phyloP scores from a whole-genome alignment of 1,140 invertebrate species.

The Drosophila ercepeae region DNA sequence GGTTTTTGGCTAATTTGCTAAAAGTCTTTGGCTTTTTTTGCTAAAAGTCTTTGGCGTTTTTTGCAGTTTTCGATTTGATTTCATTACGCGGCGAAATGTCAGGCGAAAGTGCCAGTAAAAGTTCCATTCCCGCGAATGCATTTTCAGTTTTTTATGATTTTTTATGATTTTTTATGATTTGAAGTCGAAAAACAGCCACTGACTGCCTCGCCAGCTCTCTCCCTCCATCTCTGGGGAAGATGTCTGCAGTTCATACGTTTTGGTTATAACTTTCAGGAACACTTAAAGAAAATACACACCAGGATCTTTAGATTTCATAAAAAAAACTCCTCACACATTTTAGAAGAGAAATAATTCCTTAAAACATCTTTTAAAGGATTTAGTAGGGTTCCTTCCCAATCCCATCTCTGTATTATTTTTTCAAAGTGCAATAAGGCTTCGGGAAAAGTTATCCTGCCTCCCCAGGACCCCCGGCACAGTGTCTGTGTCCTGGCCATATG shows the following conservation, averaged over 20 bases:
- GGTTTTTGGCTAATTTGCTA: conserved; percentile 51
- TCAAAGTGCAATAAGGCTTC: not conserved
- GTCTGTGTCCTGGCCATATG: conserved; percentile 49
- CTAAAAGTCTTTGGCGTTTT: conserved; percentile 2
- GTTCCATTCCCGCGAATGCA: not conserved
- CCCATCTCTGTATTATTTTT: not conserved
- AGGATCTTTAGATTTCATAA: too few species aligned
- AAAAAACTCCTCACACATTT: too few species aligned
- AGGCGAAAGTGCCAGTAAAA: not conserved
- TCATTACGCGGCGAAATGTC: not conserved
- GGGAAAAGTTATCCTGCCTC: conserved; percentile 16
- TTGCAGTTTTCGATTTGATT: not conserved
- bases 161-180: too few species aligned
- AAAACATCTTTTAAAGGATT: too few species aligned
- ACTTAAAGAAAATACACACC: too few species aligned
- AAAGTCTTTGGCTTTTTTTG: conserved; percentile 6
- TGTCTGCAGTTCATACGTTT: conserved; percentile 6
- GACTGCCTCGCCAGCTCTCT: not conserved
- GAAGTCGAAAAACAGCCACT: too few species aligned
- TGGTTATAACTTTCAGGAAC: conserved; percentile 4
- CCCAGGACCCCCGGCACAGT: conserved; percentile 2
- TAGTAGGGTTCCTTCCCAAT: too few species aligned
- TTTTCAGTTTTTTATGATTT: not conserved
- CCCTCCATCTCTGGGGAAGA: not conserved
- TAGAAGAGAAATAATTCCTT: too few species aligned